Conservation (phyloP, 2,797 vertebrate genomes). For the Loriculus beryllinus region DNA sequence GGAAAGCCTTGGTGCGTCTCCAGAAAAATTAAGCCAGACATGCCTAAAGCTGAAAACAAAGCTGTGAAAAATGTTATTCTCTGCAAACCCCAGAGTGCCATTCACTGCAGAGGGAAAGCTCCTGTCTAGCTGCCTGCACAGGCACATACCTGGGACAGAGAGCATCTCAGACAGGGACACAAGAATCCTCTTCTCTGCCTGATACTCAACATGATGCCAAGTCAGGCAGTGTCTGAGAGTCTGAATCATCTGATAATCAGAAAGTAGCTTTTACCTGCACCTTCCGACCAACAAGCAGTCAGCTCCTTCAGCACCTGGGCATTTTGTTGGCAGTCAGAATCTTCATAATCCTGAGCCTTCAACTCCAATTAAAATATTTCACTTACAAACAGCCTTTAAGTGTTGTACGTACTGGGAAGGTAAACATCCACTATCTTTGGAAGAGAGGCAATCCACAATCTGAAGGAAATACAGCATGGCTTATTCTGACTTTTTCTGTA, state of each 20-base stretch:
- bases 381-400: not conserved
- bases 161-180: not conserved
- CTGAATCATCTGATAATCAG: not conserved
- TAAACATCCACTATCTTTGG: not conserved
- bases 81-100: not conserved
- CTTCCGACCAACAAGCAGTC: not conserved
- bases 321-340: not conserved
- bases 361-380: not conserved
- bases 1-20: not conserved
- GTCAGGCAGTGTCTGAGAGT: not conserved
- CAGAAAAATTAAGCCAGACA: not conserved
- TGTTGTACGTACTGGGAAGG: not conserved
- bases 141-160: accelerated
- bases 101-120: not conserved
- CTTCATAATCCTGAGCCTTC: not conserved
- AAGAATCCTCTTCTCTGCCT: not conserved
- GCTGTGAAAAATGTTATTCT: not conserved
- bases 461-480: not conserved
- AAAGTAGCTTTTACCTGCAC: not conserved
- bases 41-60: not conserved
- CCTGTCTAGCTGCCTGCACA: not conserved
- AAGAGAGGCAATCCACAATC: not conserved
- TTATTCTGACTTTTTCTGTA: not conserved
- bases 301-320: not conserved
- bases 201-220: not conserved